Percentiles rank a stretch among this genome's conserved stretches.
Conservation (phyloP, 2,888 invertebrate genomes). For the Ischnus inquisitorius region DNA sequence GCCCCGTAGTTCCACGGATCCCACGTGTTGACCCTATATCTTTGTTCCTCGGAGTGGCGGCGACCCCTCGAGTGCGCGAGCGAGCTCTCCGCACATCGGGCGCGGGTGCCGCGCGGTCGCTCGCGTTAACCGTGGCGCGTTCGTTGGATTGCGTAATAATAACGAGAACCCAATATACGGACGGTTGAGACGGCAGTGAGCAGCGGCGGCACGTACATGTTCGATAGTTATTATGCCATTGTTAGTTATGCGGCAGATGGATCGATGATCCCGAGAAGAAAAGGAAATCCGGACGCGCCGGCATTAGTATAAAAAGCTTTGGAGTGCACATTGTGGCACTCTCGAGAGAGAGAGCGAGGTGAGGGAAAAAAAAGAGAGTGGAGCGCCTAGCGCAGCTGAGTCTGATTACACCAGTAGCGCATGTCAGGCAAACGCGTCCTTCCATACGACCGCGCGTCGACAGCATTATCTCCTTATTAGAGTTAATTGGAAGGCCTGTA, state of each 20-base stretch:
- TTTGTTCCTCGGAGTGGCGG: constrained; percentile 70
- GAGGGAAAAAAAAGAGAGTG: constrained; percentile 3
- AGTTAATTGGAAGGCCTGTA: constrained; percentile 53
- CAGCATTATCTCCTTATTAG: constrained; percentile 63
- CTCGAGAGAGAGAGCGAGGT: neutral
- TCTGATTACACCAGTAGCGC: constrained; percentile 24
- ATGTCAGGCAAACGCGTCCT: constrained; percentile 33
- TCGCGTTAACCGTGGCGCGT: constrained; percentile 4
- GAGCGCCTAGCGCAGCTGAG: constrained; percentile 18
- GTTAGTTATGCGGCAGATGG: constrained; percentile 29
- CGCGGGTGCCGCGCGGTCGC: neutral
- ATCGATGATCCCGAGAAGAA: constrained; percentile 47
- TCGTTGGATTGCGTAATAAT: constrained; percentile 41
- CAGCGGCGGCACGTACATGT: constrained; percentile 22
- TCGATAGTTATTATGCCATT: constrained; percentile 35
- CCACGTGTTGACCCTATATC: constrained; percentile 77
- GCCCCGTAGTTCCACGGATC: constrained; percentile 65
- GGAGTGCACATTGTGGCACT: neutral
- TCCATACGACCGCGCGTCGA: constrained; percentile 38
- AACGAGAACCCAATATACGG: constrained; percentile 26
- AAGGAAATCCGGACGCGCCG: constrained; percentile 17
- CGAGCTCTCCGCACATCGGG: neutral
- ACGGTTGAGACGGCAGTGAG: neutral
- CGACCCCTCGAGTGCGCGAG: constrained; percentile 67
- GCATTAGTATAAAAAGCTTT: constrained; percentile 20